Conservation (phyloP, 2,888 invertebrate genomes). For the Callimorpha dominula region DNA sequence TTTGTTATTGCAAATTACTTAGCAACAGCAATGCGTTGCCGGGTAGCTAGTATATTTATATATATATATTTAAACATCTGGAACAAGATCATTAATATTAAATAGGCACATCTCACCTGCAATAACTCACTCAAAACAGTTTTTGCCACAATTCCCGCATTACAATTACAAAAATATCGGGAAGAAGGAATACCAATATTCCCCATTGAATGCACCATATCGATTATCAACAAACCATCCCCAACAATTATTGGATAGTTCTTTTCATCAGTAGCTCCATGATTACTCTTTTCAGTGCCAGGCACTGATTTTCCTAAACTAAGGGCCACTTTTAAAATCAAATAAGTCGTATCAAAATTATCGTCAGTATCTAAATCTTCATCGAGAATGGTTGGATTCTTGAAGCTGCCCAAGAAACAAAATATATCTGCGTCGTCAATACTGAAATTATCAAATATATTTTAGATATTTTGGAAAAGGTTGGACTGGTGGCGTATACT, state of each 20-base stretch:
- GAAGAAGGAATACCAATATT: slow-evolving; percentile 66
- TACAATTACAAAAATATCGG: slow-evolving; percentile 68
- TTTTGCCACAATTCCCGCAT: slow-evolving; percentile 64
- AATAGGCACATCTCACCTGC: slow-evolving; percentile 56
- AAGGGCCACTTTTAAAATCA: slow-evolving; percentile 72
- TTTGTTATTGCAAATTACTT: no score
- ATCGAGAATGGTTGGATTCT: slow-evolving; percentile 70
- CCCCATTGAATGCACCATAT: slow-evolving; percentile 68
- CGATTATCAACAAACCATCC: slow-evolving; percentile 73
- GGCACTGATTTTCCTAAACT: slow-evolving; percentile 54
- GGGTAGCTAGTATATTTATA: no score
- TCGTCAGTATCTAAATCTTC: slow-evolving; percentile 56
- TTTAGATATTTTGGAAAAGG: neutral
- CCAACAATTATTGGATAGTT: slow-evolving; percentile 67
- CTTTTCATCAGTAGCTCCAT: neutral
- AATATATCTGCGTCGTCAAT: slow-evolving; percentile 76
- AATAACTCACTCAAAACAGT: slow-evolving; percentile 67
- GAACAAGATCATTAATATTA: neutral
- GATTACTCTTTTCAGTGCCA: slow-evolving; percentile 16
- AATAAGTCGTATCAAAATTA: slow-evolving; percentile 69
- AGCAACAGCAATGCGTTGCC: no score
- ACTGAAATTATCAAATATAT: slow-evolving; percentile 38
- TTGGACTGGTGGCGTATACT: neutral
- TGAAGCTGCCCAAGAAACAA: slow-evolving; percentile 71
- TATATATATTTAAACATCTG: neutral